These are phyloP conservation scores for Anguilla megastoma DNA, from an alignment of 2,797 vertebrate genomes.

Conservation along the genomic window DNA sequence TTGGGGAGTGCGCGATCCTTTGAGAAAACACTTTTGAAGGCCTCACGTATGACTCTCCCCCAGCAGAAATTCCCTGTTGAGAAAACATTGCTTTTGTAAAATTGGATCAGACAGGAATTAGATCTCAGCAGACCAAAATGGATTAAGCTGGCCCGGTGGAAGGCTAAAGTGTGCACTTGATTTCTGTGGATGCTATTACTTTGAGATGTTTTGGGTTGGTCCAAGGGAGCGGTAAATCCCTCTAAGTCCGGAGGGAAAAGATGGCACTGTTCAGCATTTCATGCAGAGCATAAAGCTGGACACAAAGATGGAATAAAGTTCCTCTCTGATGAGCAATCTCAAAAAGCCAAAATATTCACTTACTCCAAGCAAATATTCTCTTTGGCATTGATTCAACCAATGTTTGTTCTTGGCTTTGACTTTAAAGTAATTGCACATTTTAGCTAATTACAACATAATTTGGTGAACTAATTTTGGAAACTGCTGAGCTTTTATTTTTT, in stretches of 20 bases:
- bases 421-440: no score
- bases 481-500: no score
- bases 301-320: background rate
- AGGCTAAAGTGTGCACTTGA: slow-evolving; percentile 7
- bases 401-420: no score
- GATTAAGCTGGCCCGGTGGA: background rate
- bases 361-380: background rate
- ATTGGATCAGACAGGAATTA: slow-evolving; percentile 26
- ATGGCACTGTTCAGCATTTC: background rate
- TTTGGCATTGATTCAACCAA: background rate
- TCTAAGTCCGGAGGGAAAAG: background rate
- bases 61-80: slow-evolving; percentile 7
- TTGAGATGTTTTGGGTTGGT: background rate
- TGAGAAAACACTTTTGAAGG: slow-evolving; percentile 2
- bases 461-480: no score
- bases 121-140: slow-evolving; percentile 9
- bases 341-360: background rate
- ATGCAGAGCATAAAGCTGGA: background rate
- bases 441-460: no score
- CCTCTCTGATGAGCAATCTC: background rate
- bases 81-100: slow-evolving; percentile 21
- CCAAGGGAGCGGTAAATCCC: slow-evolving; percentile 3
- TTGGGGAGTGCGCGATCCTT: background rate
- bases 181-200: slow-evolving; percentile 9
- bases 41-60: background rate